A percentile compares a stretch with the other conserved stretches of the same genome.
These are phyloP conservation scores for Corythucha ciliata DNA, from an alignment of 2,888 invertebrate species.

Conservation along the genomic window DNA sequence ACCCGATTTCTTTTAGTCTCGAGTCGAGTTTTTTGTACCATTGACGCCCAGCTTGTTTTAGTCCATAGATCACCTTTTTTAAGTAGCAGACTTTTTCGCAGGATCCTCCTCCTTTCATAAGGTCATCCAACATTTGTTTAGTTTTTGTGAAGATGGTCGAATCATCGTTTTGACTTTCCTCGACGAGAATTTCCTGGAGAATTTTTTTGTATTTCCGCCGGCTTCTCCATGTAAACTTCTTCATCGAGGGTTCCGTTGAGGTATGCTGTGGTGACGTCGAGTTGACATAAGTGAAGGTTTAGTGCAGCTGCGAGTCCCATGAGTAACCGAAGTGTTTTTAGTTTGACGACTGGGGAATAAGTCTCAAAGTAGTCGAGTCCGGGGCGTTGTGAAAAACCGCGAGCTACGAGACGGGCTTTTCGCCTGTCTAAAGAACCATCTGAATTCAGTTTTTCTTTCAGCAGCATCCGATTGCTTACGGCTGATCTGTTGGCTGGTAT, in stretches of 20 bases:
- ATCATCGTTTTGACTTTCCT: constrained; percentile 1
- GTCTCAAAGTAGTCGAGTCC: not conserved
- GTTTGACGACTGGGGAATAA: constrained; percentile 29
- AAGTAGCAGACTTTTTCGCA: constrained; percentile 22
- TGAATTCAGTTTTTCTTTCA: constrained; percentile 15
- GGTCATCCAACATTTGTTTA: constrained; percentile 3
- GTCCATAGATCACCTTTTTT: constrained; percentile 31
- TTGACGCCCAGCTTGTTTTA: constrained; percentile 28
- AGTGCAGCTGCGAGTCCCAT: constrained; percentile 27
- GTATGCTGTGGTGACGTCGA: constrained; percentile 37
- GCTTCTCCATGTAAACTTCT: constrained; percentile 34
- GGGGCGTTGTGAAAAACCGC: not conserved
- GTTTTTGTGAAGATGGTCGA: not conserved
- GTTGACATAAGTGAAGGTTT: constrained; percentile 33
- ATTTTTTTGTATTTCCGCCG: constrained; percentile 22
- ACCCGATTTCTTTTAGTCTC: constrained; percentile 6
- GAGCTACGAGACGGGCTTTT: constrained; percentile 17
- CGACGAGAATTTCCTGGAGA: constrained; percentile 8
- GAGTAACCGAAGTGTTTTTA: constrained; percentile 33
- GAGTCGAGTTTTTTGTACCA: constrained; percentile 29
- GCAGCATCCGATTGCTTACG: constrained; percentile 7
- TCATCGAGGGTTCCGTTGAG: constrained; percentile 36
- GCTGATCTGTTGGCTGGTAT: not conserved
- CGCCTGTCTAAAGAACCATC: constrained; percentile 16
- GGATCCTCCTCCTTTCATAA: not conserved